Evolutionary conservation across 2,113 vertebrate species (phyloP).

Genomic region (Nipponia nippon): DNA sequence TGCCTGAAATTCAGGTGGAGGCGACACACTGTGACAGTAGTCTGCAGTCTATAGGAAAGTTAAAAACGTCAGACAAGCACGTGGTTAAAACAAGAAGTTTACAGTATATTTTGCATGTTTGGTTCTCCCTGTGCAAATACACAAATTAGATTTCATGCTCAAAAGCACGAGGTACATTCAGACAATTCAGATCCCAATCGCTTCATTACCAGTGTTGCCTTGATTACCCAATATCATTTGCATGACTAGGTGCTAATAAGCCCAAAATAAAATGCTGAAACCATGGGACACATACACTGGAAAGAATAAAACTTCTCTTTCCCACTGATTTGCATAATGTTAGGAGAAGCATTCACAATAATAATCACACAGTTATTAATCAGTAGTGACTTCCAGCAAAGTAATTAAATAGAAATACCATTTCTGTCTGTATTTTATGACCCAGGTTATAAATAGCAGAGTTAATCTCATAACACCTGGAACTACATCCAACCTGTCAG

Average conservation of each 20-base stretch:
- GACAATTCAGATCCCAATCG: background rate
- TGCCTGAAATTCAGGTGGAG: background rate
- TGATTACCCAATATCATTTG: conserved; percentile 43
- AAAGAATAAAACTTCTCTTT: conserved; percentile 1
- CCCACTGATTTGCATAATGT: background rate
- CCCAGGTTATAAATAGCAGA: background rate
- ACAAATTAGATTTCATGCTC: conserved; percentile 42
- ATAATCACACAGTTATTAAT: background rate
- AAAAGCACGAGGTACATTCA: conserved; percentile 2
- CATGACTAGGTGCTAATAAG: conserved; percentile 47
- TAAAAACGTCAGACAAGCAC: background rate
- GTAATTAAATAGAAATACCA: background rate
- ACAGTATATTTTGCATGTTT: background rate
- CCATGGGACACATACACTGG: background rate
- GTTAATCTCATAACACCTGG: background rate
- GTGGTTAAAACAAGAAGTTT: background rate
- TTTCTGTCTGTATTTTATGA: background rate
- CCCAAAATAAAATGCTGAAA: conserved; percentile 14
- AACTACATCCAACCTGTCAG: background rate
- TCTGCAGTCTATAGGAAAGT: background rate
- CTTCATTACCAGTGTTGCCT: conserved; percentile 26
- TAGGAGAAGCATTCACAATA: background rate
- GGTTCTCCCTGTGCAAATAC: background rate
- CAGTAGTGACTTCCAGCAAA: background rate
- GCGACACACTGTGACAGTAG: background rate